Base-by-base conservation (phyloP, 2,113 vertebrate genomes). In the Cisticola juncidis region DNA sequence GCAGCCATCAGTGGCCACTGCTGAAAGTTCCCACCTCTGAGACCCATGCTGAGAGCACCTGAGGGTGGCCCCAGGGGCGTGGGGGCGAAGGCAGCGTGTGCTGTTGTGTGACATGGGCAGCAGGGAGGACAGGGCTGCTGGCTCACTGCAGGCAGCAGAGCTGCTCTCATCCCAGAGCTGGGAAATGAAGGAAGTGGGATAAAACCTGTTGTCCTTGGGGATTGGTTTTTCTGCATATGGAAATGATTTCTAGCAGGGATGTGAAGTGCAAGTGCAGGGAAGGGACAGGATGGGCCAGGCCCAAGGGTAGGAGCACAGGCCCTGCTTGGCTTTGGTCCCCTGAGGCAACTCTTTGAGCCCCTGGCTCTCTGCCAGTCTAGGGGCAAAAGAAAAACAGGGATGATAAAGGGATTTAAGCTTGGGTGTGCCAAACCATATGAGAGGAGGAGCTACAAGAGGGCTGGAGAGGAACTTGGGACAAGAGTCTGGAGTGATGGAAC, bases 91-190 rank as follows among this genome's bases (percentile, higher is more conserved):
- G 5, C 51, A 29, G 56, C 29, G 1, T 1, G 3, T 44, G 64
- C 60, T 62, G 47, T 1, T 5, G 54, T 60, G 25, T 64, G 66
- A 17, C 20, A 1, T 0, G 5, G 64, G n/a, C 62, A 45, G 0
- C 5, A 61, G 60, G 0, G 12, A 17, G 81, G 50, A 47, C 3
- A 16, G 11, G 19, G 29, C 2, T 0, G 2, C 51, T 28, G 45
- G 56, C 33, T 60, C 0, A 0, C 58, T 57, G 61, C 42, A 28
- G 77, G 77, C 61, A 33, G 72, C n/a, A 47, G 54, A 12, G 54
- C 45, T 69, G 70, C 17, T 47, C 65, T 42, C 7, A 0, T 40
- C 36, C 61, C 1, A 1, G 29, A 22, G 45, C 50, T 71, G 89
- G 35, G 36, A 35, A 71, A 38, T 48, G 45, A 61, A 87, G 78